phyloP scores from a whole-genome alignment of 2,797 vertebrate genomes.

The Tenualosa thibaudeaui region DNA sequence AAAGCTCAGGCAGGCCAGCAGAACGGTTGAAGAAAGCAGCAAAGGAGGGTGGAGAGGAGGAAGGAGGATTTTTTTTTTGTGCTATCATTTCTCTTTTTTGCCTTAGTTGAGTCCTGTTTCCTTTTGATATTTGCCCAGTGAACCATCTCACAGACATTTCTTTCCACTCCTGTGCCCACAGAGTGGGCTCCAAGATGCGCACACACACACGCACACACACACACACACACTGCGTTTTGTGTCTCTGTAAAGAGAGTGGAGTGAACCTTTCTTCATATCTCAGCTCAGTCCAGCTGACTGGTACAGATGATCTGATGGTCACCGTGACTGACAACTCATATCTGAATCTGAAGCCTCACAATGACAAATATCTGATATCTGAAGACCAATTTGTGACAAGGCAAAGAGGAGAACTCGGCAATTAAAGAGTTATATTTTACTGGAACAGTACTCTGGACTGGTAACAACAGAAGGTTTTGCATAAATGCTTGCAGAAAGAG shows the following conservation, averaged over 20 bases:
- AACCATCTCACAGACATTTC: conserved; percentile 26
- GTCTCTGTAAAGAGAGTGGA: neutral
- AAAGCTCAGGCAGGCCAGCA: conserved; percentile 65
- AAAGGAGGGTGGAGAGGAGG: neutral
- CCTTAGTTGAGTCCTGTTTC: conserved; percentile 21
- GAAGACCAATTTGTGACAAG: neutral
- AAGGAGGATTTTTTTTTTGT: conserved; percentile 50
- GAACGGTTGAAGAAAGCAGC: conserved; percentile 47
- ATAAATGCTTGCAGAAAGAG: neutral
- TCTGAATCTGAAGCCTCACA: too few species aligned
- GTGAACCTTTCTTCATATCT: neutral
- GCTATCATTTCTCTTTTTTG: conserved; percentile 28
- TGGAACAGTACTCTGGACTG: neutral
- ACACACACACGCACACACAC: conserved; percentile 8
- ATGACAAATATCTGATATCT: neutral
- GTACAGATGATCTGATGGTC: neutral
- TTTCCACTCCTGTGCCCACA: conserved; percentile 18
- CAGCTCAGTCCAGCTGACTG: neutral
- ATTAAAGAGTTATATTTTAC: neutral
- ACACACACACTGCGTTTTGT: neutral
- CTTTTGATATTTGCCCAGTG: conserved; percentile 34
- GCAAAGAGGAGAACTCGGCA: neutral
- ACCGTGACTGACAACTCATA: neutral
- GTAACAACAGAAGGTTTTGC: neutral
- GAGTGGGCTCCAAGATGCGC: conserved; percentile 11